Base-by-base conservation (phyloP, 2,888 invertebrate species). In the Pachymerium ferrugineum region DNA sequence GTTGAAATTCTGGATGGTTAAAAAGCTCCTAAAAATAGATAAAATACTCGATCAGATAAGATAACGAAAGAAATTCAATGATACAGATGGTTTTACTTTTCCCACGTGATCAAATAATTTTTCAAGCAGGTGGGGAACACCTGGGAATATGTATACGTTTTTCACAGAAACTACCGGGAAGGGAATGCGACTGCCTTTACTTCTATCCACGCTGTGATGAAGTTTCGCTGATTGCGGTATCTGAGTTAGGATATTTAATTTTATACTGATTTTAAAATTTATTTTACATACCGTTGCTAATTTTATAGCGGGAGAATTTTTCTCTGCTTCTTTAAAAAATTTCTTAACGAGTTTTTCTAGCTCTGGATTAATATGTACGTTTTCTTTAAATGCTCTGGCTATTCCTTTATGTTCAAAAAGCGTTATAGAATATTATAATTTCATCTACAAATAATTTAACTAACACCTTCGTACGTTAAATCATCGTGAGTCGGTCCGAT, bases 401-500 rank as follows among this genome's bases (percentile, higher is more conserved):
- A 85, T 84, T 82, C 33, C 70, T 70, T 19, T 35, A n/a, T n/a
- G n/a, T 28, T 68, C 6, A 28, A 68, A 14, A 68, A 14, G 28
- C 22, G 19, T 16, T 16, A 28, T 19, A 67, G n/a, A n/a, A n/a
- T n/a, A 47, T 4, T 6, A 47, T 22, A 47, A 10, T 47, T 47
- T n/a, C n/a, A 1, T n/a, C 19, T 47, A 16, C 12, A n/a, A 16
- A 5, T n/a, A 47, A 5, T 12, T 38, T 70, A 31, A 31, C 31
- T 70, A 31, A 14, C 16, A 70, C 89, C 90, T 84, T 88, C 87
- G 82, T 88, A 90, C 0, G 91, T 91, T 78, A 89, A 84, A 81
- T 91, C 91, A 82, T 91, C 91, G 80, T 91, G 91, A 19, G 91
- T 91, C 0, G 90, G 90, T n/a, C 91, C 91, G 76, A 91, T 88